Conservation (phyloP, 1,140 invertebrate genomes). For the Diachasma alloeum region DNA sequence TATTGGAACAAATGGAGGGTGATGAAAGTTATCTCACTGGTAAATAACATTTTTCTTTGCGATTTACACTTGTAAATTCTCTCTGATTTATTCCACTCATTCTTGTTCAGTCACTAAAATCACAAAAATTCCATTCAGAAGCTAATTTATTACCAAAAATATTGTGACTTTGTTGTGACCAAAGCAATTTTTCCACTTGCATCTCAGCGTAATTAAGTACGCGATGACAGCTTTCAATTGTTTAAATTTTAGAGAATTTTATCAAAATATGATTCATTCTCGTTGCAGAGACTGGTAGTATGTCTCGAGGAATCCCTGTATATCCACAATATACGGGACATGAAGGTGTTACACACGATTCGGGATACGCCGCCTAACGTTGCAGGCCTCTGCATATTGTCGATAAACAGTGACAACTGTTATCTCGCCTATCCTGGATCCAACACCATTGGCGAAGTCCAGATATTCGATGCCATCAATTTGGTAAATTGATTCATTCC, state of each 20-base stretch:
- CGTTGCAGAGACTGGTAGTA: conserved; percentile 91
- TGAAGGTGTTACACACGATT: conserved; percentile 98
- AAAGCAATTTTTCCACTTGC: too few relatives aligned
- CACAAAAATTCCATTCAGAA: too few relatives aligned
- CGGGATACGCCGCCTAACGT: conserved; percentile 97
- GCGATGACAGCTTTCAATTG: too few relatives aligned
- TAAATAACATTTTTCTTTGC: neutral
- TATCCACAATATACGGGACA: conserved; percentile 98
- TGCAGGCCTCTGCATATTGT: conserved; percentile 90
- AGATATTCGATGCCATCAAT: conserved; percentile 97
- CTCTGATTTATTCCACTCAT: too few relatives aligned
- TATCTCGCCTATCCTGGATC: conserved; percentile 97
- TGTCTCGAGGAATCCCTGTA: conserved; percentile 97
- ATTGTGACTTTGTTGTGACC: too few relatives aligned
- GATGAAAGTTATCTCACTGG: neutral
- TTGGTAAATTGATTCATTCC: conserved; percentile 69
- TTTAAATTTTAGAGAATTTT: too few relatives aligned
- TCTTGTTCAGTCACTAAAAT: too few relatives aligned
- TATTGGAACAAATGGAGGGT: neutral
- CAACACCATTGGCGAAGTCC: conserved; percentile 92
- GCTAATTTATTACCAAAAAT: too few relatives aligned
- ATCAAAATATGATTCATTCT: too few relatives aligned
- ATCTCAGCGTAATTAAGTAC: too few relatives aligned
- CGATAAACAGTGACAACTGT: conserved; percentile 87
- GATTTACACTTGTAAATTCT: neutral